A percentile compares a stretch with the other conserved stretches of the same genome.
These are phyloP conservation scores for Eulemur rubriventer DNA, from an alignment of 2,797 vertebrate genomes.

Conservation along the genomic window DNA sequence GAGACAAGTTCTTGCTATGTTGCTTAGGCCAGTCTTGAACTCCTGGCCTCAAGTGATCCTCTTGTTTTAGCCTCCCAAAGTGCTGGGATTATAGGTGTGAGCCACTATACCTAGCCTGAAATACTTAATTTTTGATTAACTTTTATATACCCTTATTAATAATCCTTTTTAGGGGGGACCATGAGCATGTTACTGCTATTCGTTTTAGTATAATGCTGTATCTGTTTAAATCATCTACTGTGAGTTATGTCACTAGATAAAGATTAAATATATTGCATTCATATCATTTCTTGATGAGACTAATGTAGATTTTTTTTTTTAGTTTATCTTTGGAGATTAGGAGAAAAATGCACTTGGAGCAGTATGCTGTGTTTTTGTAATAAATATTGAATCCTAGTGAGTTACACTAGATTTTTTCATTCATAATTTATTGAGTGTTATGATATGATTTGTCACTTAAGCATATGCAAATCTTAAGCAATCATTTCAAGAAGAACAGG, in stretches of 20 bases:
- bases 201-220: slow-evolving; percentile 12
- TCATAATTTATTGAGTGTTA: slow-evolving; percentile 70
- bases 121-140: slow-evolving; percentile 36
- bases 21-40: not conserved
- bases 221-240: slow-evolving; percentile 47
- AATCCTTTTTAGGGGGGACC: not conserved
- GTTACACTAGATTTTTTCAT: slow-evolving; percentile 55
- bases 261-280: slow-evolving; percentile 57
- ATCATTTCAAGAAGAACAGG: slow-evolving; percentile 55
- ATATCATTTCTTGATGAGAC: slow-evolving; percentile 47
- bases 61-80: not conserved
- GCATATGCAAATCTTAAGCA: slow-evolving; percentile 64
- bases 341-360: slow-evolving; percentile 49
- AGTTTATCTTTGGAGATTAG: slow-evolving; percentile 60
- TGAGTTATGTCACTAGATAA: slow-evolving; percentile 63
- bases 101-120: not conserved
- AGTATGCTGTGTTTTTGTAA: slow-evolving; percentile 41
- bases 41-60: not conserved
- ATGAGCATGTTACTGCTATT: not conserved
- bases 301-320: slow-evolving; percentile 30
- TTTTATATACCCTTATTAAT: slow-evolving; percentile 12
- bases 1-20: not conserved
- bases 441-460: slow-evolving; percentile 68
- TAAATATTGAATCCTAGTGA: slow-evolving; percentile 64
- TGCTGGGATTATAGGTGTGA: not conserved